Percentiles rank a stretch among this genome's conserved stretches.
Conservation (phyloP, 2,113 vertebrate species). For the Cromileptes altivelis region DNA sequence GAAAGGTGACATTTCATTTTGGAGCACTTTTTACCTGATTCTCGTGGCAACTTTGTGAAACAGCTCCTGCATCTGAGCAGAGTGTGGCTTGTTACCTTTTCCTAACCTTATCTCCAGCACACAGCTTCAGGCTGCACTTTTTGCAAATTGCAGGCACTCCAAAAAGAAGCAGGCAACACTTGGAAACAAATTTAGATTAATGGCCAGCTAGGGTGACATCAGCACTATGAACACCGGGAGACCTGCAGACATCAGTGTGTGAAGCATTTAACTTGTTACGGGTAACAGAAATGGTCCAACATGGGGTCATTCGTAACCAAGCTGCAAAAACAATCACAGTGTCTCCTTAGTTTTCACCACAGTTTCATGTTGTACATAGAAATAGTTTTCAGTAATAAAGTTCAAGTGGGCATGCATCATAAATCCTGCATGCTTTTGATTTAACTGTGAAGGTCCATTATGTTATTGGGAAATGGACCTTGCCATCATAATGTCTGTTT, state of each 20-base stretch:
- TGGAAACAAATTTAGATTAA: slow-evolving; percentile 50
- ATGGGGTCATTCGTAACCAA: neutral
- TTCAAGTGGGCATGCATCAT: slow-evolving; percentile 33
- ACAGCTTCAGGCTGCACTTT: slow-evolving; percentile 48
- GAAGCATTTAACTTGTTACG: neutral
- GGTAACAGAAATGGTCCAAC: neutral
- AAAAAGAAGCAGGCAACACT: slow-evolving; percentile 25
- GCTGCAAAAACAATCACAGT: slow-evolving; percentile 18
- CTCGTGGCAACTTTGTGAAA: slow-evolving; percentile 19
- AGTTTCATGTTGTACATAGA: slow-evolving; percentile 2
- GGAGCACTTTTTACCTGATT: slow-evolving; percentile 11
- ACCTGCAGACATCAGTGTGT: neutral
- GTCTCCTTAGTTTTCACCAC: neutral
- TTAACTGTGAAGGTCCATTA: slow-evolving; percentile 39
- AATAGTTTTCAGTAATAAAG: slow-evolving; percentile 31
- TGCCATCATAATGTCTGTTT: slow-evolving; percentile 28
- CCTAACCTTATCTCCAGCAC: slow-evolving; percentile 54
- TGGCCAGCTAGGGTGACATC: slow-evolving; percentile 21
- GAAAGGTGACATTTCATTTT: slow-evolving; percentile 44
- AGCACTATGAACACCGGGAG: neutral
- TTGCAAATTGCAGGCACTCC: slow-evolving; percentile 27
- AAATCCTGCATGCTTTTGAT: slow-evolving; percentile 36
- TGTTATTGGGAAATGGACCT: slow-evolving; percentile 26
- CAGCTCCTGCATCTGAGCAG: slow-evolving; percentile 19
- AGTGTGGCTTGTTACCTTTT: slow-evolving; percentile 36